A percentile compares a stretch with the other conserved stretches of the same genome.
Conservation (phyloP, 2,113 vertebrate species). For the Vulpes lagopus region DNA sequence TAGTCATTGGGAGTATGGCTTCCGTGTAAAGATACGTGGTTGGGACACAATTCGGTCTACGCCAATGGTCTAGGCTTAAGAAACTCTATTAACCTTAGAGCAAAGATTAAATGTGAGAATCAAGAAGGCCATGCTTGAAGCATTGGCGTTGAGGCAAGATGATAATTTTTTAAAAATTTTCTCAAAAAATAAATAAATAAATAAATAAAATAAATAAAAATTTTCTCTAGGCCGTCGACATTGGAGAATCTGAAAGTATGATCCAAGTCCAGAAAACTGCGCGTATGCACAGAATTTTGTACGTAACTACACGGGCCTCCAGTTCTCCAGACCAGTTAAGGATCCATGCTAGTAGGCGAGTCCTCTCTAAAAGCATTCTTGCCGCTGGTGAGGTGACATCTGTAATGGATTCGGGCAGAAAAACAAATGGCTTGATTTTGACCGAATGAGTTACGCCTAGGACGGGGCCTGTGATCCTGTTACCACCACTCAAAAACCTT, state of each 20-base stretch:
- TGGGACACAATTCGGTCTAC: neutral
- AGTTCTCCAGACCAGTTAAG: neutral
- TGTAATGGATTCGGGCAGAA: neutral
- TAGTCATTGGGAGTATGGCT: neutral
- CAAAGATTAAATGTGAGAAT: neutral
- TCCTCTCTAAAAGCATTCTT: neutral
- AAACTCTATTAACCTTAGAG: neutral
- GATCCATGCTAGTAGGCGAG: neutral
- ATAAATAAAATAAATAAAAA: no score
- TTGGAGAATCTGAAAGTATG: neutral
- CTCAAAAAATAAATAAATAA: no score
- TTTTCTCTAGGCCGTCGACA: neutral
- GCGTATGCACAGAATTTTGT: neutral
- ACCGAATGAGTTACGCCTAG: neutral
- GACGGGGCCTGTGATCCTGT: neutral
- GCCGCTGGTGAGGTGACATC: neutral
- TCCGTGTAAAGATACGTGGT: neutral
- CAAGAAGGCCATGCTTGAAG: neutral
- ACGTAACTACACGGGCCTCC: accelerated
- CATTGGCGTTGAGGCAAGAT: neutral
- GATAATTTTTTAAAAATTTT: neutral
- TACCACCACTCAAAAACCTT: neutral
- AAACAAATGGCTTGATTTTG: neutral
- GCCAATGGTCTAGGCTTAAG: neutral
- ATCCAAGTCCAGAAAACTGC: neutral